These are phyloP conservation scores for Leptarthrus brevirostris DNA, from an alignment of 2,888 invertebrate genomes.

Conservation along the genomic window DNA sequence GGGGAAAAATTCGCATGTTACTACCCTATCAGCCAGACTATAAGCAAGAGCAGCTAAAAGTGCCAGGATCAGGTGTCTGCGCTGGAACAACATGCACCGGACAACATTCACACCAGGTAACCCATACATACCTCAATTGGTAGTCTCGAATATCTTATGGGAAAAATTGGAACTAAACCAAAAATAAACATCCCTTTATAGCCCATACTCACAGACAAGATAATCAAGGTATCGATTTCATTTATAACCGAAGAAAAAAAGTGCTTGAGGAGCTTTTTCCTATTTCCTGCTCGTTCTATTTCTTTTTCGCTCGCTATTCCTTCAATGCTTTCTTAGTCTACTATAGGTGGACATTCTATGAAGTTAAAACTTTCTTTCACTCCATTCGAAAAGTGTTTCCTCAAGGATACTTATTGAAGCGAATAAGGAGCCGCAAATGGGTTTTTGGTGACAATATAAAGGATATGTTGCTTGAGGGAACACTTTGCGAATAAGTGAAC, in stretches of 20 bases:
- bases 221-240: slow-evolving; percentile 63
- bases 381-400: slow-evolving; percentile 30
- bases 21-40: slow-evolving; percentile 92
- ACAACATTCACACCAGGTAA: slow-evolving; percentile 70
- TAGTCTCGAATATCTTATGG: slow-evolving; percentile 2
- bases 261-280: slow-evolving; percentile 39
- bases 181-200: slow-evolving; percentile 60
- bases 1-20: slow-evolving; percentile 91
- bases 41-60: slow-evolving; percentile 87
- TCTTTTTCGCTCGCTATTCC: slow-evolving; percentile 8
- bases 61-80: slow-evolving; percentile 78
- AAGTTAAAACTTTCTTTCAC: slow-evolving; percentile 1
- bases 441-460: background rate
- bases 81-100: slow-evolving; percentile 72
- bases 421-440: slow-evolving; percentile 1
- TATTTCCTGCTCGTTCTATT: background rate
- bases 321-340: slow-evolving; percentile 15
- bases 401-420: slow-evolving; percentile 4
- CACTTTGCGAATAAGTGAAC: slow-evolving; percentile 28
- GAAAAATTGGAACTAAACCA: slow-evolving; percentile 42
- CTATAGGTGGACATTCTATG: slow-evolving; percentile 6
- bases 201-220: slow-evolving; percentile 66
- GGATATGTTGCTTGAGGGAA: slow-evolving; percentile 25
- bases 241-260: slow-evolving; percentile 27
- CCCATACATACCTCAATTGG: slow-evolving; percentile 6